Conservation (phyloP, 2,113 vertebrate species). For the Urocynchramus pylzowi region DNA sequence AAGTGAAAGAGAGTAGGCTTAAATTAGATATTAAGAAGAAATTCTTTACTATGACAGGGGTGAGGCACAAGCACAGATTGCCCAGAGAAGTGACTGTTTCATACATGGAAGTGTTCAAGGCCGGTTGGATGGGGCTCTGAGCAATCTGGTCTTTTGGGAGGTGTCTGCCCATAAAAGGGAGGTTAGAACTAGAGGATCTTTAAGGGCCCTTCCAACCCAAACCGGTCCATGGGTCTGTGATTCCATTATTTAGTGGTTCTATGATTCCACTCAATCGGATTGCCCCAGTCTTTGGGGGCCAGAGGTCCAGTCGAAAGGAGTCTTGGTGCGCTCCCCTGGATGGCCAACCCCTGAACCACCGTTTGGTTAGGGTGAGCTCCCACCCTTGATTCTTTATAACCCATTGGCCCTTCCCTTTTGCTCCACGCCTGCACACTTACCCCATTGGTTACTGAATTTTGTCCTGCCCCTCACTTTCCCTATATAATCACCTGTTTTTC, state of each 20-base stretch:
- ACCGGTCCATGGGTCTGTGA: neutral
- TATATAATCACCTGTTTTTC: neutral
- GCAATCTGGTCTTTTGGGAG: neutral
- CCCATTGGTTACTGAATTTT: neutral
- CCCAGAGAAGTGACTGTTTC: neutral
- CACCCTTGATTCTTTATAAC: neutral
- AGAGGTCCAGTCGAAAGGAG: neutral
- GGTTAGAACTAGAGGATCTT: neutral
- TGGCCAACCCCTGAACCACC: neutral
- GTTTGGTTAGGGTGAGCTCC: neutral
- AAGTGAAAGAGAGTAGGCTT: neutral
- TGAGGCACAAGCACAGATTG: fast-evolving
- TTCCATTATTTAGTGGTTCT: neutral
- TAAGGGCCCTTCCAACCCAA: neutral
- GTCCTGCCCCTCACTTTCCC: neutral
- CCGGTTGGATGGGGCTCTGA: neutral
- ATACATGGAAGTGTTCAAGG: neutral
- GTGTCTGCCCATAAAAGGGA: neutral
- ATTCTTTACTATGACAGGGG: neutral
- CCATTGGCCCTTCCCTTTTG: neutral
- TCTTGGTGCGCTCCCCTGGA: neutral
- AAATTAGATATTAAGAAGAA: neutral
- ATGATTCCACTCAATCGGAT: neutral
- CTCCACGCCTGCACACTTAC: neutral
- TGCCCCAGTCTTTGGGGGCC: neutral